These are phyloP conservation scores for Agrotis clavis DNA, from an alignment of 2,888 invertebrate species.

Conservation along the genomic window DNA sequence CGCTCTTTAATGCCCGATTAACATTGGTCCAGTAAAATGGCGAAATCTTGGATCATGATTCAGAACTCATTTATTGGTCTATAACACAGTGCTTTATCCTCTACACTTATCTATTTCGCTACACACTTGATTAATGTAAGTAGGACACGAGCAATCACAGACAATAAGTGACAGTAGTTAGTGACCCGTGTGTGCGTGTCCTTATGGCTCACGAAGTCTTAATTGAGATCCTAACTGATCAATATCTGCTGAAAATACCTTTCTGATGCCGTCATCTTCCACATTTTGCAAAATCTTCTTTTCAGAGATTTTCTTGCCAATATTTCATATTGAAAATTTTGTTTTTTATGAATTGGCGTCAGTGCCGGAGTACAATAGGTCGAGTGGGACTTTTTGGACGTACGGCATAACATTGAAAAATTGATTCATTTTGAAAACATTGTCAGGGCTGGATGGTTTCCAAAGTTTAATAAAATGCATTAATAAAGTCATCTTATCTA, in stretches of 20 bases:
- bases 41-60: no score
- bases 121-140: no score
- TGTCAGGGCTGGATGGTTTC: neutral
- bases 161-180: accelerated
- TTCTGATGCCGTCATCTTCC: conserved; percentile 12
- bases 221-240: conserved; percentile 26
- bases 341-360: conserved; percentile 19
- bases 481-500: no score
- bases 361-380: conserved; percentile 8
- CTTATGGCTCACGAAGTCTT: conserved; percentile 32
- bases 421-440: neutral
- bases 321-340: neutral
- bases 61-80: no score
- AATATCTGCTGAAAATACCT: conserved; percentile 30
- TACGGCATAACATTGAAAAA: conserved; percentile 24
- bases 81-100: no score
- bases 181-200: neutral
- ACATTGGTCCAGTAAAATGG: no score
- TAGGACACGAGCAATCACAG: no score
- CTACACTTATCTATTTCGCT: no score
- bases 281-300: conserved; percentile 9
- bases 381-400: conserved; percentile 2
- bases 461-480: neutral
- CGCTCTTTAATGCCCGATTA: no score
- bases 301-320: neutral